Evolutionary conservation across 1,140 invertebrate species (phyloP).

Genomic region (Rhopalosiphum maidis): DNA sequence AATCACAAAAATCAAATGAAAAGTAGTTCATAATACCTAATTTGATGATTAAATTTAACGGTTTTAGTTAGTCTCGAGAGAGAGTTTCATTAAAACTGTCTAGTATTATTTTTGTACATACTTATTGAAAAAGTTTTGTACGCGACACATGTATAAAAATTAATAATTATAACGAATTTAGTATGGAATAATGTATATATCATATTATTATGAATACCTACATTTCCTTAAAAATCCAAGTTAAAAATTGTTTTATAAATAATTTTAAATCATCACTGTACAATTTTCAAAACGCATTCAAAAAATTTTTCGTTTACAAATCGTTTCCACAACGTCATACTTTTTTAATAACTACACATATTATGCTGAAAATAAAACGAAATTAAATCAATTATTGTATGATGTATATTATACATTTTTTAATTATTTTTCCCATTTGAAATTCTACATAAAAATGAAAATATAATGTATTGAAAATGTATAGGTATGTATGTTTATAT

Average conservation of each 20-base stretch:
- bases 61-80: not conserved
- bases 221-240: not conserved
- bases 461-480: not conserved
- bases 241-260: not conserved
- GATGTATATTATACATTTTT: not conserved
- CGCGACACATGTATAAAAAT: not conserved
- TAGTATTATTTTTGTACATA: not conserved
- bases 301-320: not conserved
- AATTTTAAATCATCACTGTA: not conserved
- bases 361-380: not conserved
- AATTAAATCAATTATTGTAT: not conserved
- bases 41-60: not conserved
- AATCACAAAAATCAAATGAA: not conserved
- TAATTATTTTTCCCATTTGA: not conserved
- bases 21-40: not conserved
- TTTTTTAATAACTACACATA: not conserved
- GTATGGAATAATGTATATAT: not conserved
- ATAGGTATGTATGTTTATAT: not conserved
- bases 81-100: not conserved
- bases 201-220: not conserved
- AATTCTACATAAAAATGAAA: not conserved
- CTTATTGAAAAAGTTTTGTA: not conserved
- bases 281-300: not conserved
- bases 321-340: not conserved
- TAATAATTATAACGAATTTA: rapidly evolving